phyloP scores from a whole-genome alignment of 2,888 invertebrate species.

The Agrilus cyanescens region DNA sequence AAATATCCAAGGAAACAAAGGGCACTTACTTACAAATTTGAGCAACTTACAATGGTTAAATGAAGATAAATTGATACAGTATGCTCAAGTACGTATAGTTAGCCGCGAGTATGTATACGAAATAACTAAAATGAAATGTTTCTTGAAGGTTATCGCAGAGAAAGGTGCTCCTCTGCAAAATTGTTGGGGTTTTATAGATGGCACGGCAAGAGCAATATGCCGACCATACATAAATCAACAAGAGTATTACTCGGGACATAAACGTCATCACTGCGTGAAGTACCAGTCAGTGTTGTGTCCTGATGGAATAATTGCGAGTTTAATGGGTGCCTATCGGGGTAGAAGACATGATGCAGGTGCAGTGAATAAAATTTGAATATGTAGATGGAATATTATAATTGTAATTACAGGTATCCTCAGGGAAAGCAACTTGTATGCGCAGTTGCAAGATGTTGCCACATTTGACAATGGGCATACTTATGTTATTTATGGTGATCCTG shows the following conservation, averaged over 20 bases:
- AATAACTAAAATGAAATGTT: too few species aligned
- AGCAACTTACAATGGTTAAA: conserved; percentile 2
- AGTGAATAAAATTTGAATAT: too few species aligned
- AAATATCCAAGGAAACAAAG: neutral
- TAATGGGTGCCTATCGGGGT: conserved; percentile 14
- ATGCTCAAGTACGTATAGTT: neutral
- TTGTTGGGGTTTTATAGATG: conserved; percentile 14
- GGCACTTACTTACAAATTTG: conserved; percentile 1
- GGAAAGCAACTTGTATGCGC: conserved; percentile 7
- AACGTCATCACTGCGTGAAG: conserved; percentile 12
- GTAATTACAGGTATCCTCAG: conserved; percentile 4
- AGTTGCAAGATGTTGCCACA: conserved; percentile 9
- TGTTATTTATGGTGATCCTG: conserved; percentile 3
- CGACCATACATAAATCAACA: conserved; percentile 11
- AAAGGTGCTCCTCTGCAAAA: conserved; percentile 2
- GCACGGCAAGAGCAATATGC: conserved; percentile 13
- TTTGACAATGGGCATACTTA: neutral
- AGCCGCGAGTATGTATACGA: neutral
- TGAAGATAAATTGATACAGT: too few species aligned
- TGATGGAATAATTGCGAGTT: conserved; percentile 15
- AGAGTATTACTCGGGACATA: conserved; percentile 13
- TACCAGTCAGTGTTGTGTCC: conserved; percentile 14
- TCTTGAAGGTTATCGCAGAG: conserved; percentile 1
- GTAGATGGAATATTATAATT: too few species aligned
- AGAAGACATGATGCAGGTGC: conserved; percentile 15